Conservation (phyloP, 2,113 vertebrate species). For the Neolamprologus fasciatus region DNA sequence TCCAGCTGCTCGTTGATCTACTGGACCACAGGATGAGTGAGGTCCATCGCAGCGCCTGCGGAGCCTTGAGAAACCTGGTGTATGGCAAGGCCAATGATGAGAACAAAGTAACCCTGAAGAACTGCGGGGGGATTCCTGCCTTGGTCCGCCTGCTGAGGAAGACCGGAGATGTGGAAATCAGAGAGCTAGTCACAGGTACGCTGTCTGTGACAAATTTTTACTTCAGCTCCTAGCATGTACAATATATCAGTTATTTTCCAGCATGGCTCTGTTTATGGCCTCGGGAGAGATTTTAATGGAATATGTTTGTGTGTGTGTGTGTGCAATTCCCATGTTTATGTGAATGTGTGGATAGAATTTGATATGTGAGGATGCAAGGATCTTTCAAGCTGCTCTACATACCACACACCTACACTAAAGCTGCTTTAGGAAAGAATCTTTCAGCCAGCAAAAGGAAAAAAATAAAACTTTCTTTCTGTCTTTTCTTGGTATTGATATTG, state of each 20-base stretch:
- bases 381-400: neutral
- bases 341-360: neutral
- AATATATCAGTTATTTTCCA: neutral
- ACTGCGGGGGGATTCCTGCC: conserved; percentile 94
- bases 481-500: neutral
- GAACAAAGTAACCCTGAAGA: conserved; percentile 97
- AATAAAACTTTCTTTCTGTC: neutral
- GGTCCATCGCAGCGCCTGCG: conserved; percentile 97
- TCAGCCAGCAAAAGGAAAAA: neutral
- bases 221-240: neutral
- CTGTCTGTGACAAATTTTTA: neutral
- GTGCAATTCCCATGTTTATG: neutral
- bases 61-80: conserved; percentile 93
- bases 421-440: neutral
- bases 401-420: neutral
- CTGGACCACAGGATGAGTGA: conserved; percentile 96
- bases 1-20: conserved; percentile 94
- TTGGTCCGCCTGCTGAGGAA: conserved; percentile 94
- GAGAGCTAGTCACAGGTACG: conserved; percentile 95
- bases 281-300: neutral
- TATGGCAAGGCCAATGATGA: conserved; percentile 98
- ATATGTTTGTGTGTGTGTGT: neutral
- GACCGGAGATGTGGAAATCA: conserved; percentile 91
- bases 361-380: neutral
- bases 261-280: neutral